Percentiles rank a stretch among this genome's conserved stretches.
Conservation (phyloP, 2,113 vertebrate genomes). For the Eurypyga helias region DNA sequence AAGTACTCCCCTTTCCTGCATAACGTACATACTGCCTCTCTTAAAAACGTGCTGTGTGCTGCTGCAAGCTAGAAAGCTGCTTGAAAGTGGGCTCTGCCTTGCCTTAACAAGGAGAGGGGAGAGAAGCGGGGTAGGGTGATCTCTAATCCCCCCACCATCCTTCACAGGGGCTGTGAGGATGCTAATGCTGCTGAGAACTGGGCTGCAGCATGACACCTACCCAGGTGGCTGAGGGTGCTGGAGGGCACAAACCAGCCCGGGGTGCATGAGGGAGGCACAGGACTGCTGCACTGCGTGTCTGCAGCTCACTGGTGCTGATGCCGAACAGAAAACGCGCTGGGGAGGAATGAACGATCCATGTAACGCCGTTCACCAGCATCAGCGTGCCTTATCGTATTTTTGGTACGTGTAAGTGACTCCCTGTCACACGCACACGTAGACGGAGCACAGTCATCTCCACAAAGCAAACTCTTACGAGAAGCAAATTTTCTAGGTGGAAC, state of each 20-base stretch:
- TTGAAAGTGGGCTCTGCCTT: not conserved
- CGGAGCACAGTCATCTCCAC: not conserved
- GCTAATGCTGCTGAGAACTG: not conserved
- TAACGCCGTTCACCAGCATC: not conserved
- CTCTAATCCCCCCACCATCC: not conserved
- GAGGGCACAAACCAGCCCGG: not conserved
- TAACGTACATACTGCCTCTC: not conserved
- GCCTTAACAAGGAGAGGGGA: not conserved
- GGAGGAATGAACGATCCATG: not conserved
- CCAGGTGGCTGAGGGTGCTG: not conserved
- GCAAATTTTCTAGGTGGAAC: not conserved
- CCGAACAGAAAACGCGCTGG: not conserved
- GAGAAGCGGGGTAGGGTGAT: not conserved
- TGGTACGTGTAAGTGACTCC: not conserved
- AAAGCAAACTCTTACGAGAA: not conserved
- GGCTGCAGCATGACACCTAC: not conserved
- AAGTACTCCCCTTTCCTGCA: not conserved
- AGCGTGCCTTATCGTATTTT: not conserved
- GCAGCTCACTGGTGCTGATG: not conserved
- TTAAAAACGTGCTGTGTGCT: not conserved
- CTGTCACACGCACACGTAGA: not conserved
- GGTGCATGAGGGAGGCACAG: fast-evolving
- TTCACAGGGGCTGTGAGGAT: not conserved
- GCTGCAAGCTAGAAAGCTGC: not conserved
- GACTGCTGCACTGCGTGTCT: fast-evolving